Percentiles rank a stretch among this genome's conserved stretches.
Evolutionary conservation across 2,888 invertebrate genomes (phyloP).

Genomic region (Dryocosmus kuriphilus): DNA sequence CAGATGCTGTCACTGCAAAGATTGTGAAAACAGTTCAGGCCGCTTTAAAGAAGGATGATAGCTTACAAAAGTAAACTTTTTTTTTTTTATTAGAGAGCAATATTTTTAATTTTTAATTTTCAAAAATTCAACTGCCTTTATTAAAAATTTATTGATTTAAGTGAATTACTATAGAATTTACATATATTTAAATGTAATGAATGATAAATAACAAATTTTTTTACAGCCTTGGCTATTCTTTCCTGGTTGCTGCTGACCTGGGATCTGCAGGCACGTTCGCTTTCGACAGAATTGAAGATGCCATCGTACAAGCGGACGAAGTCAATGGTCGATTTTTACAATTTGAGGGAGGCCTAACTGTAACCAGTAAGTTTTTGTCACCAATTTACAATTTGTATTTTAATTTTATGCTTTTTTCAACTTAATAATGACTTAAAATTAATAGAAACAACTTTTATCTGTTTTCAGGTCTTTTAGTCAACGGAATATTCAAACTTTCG

Average conservation of each 20-base stretch:
- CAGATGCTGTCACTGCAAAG: conserved; percentile 82
- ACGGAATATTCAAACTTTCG: conserved; percentile 83
- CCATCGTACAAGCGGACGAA: conserved; percentile 97
- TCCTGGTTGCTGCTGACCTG: conserved; percentile 89
- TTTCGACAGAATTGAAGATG: conserved; percentile 91
- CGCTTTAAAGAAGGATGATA: conserved; percentile 91
- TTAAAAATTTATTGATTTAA: no score
- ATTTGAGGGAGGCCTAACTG: conserved; percentile 94
- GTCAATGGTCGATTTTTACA: conserved; percentile 92
- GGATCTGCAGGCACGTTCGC: conserved; percentile 83
- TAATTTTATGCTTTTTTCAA: conserved; percentile 15
- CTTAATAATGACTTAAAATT: background rate
- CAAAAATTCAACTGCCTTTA: no score
- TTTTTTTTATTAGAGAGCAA: conserved; percentile 26
- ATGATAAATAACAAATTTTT: conserved; percentile 33
- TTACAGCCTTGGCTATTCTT: conserved; percentile 89
- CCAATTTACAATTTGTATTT: background rate
- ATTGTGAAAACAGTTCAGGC: conserved; percentile 86
- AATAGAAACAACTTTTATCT: background rate
- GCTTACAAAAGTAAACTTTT: conserved; percentile 82
- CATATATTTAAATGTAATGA: background rate
- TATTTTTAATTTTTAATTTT: background rate
- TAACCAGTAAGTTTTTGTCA: conserved; percentile 79
- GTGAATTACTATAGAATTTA: no score
- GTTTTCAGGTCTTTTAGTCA: conserved; percentile 80